Conservation (phyloP, 2,797 vertebrate species). For the Geotrypetes seraphini region DNA sequence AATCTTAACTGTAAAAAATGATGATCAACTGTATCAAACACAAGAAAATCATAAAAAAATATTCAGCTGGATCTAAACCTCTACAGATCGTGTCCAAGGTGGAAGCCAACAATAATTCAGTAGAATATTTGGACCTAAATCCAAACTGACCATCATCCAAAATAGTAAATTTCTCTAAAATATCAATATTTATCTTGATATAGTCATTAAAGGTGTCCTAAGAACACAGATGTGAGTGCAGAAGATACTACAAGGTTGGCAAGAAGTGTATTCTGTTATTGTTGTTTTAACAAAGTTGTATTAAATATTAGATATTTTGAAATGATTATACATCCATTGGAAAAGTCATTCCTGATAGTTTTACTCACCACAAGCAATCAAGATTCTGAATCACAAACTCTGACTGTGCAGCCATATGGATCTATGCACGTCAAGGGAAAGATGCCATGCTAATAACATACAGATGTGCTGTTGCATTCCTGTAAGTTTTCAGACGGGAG, state of each 20-base stretch:
- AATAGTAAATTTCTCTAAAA: too few relatives aligned
- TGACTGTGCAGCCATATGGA: conserved; percentile 31
- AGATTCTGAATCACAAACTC: conserved; percentile 15
- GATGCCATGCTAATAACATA: conserved; percentile 49
- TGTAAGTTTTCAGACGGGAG: conserved; percentile 54
- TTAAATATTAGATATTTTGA: conserved; percentile 15
- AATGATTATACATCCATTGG: conserved; percentile 23
- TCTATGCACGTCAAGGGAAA: conserved; percentile 29
- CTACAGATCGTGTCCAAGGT: too few relatives aligned
- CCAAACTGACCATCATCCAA: too few relatives aligned
- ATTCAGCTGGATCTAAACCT: too few relatives aligned
- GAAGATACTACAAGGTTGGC: conserved; percentile 7
- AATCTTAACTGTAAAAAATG: too few relatives aligned
- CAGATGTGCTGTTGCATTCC: conserved; percentile 58
- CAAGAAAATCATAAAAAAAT: too few relatives aligned
- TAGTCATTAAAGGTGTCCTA: conserved; percentile 9
- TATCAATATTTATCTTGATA: neutral
- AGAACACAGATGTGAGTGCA: conserved; percentile 9
- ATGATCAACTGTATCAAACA: too few relatives aligned
- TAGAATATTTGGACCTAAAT: too few relatives aligned
- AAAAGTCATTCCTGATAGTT: conserved; percentile 24
- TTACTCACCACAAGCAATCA: conserved; percentile 20
- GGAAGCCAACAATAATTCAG: too few relatives aligned
- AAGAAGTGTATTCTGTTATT: conserved; percentile 24
- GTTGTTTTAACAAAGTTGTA: conserved; percentile 19